Percentiles rank a stretch among this genome's conserved stretches.
Conservation (phyloP, 2,113 vertebrate genomes). For the Chionomys nivalis region DNA sequence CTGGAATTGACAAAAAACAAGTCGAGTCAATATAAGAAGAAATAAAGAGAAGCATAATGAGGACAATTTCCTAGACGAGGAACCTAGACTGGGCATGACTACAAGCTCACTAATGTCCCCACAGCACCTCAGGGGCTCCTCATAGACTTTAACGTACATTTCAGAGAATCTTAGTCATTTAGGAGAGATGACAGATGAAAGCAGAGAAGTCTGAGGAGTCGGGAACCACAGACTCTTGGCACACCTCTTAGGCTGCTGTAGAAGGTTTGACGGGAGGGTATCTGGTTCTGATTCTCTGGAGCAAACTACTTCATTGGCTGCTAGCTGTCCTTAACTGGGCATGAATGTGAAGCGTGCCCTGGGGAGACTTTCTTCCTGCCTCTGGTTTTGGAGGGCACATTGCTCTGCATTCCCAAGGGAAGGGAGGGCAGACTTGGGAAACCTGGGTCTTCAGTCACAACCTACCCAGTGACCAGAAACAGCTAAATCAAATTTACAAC, state of each 20-base stretch:
- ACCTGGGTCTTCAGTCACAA: constrained; percentile 52
- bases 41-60: constrained; percentile 33
- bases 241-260: not conserved
- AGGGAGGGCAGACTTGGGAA: constrained; percentile 29
- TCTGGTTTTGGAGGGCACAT: constrained; percentile 63
- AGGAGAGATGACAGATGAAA: constrained; percentile 49
- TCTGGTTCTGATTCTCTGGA: constrained; percentile 26
- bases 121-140: not conserved
- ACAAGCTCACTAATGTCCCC: not conserved
- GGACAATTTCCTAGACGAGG: constrained; percentile 42
- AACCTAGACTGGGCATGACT: not conserved
- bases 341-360: not conserved
- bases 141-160: constrained; percentile 19
- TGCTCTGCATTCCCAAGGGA: constrained; percentile 54
- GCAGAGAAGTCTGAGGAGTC: not conserved
- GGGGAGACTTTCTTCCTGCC: not conserved
- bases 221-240: not conserved
- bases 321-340: constrained; percentile 53
- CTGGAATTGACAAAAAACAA: not conserved
- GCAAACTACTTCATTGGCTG: not conserved
- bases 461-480: constrained; percentile 70
- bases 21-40: not conserved
- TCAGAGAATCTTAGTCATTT: constrained; percentile 33
- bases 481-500: constrained; percentile 71
- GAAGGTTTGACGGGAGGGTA: not conserved